Evolutionary conservation across 2,113 vertebrate species (phyloP), one percentile per base, ranked within the genome.

Genomic region (Heterotis niloticus): DNA sequence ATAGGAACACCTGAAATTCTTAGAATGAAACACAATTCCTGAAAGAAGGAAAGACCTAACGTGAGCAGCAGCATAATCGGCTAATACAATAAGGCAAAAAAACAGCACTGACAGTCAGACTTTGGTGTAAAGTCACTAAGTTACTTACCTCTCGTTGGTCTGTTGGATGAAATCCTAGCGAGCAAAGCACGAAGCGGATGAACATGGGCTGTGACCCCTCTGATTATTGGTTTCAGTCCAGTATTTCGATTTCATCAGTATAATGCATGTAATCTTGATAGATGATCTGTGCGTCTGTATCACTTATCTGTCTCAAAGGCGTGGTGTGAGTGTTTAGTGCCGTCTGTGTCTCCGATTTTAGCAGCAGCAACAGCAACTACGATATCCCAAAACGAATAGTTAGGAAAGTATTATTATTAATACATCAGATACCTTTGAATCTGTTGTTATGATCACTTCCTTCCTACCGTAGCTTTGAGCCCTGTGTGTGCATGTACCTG

Each of bases 251-350:
- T 71, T 71, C 11, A 10, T 71, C 26, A 23, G 54, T 57, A 18
- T 57, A 62, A 74, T 23, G 12, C 26, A 13, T 74, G 5, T 26
- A 59, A n/a, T 57, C 23, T 24, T 56, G 70, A 24, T 5, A 4
- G n/a, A 74, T 23, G n/a, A 74, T 74, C 51, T 72, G 54, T n/a
- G 69, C 23, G 54, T 52, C 34, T 57, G 13, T 34, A 73, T 73
- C 71, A 26, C 24, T 74, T 24, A 74, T 74, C 71, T 74, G 23
- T 4, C 52, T 51, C 54, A 74, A 5, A 14, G 52, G 54, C 71
- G 17, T 3, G 20, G 20, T 62, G 20, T 62, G 14, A 4, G 11
- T 57, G 26, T 74, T 52, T 74, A 24, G 23, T 9, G 71, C 51
- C 20, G 12, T 72, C 18, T 72, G 23, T 74, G 59, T 74, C n/a